Conservation (phyloP, 92 coral and sea anemone genomes). For the Palythoa heliodiscus region DNA sequence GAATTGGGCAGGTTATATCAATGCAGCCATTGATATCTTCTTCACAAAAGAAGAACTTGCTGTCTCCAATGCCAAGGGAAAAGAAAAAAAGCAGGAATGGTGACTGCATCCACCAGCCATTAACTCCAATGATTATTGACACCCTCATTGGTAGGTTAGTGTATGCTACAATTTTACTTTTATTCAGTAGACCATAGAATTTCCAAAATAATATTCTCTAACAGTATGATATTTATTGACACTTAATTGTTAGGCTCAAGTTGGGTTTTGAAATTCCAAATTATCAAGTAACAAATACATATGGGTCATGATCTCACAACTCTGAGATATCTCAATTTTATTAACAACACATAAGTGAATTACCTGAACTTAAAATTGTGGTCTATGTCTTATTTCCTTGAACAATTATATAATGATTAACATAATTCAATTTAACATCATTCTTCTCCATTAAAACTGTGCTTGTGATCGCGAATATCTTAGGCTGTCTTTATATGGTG, state of each 20-base stretch:
- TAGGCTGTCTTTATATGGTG: not conserved
- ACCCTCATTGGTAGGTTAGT: not conserved
- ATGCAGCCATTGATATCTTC: not conserved
- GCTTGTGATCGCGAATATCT: constrained; percentile 12
- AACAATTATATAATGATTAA: not conserved
- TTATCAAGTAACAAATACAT: not conserved
- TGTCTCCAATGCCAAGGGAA: not conserved
- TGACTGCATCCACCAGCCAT: constrained; percentile 23
- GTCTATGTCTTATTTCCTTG: not conserved
- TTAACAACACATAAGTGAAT: not conserved
- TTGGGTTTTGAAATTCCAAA: constrained; percentile 4
- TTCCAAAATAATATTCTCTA: not conserved
- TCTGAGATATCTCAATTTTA: constrained; percentile 17
- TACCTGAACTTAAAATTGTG: constrained; percentile 5
- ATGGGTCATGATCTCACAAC: constrained; percentile 23
- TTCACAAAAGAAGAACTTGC: not conserved
- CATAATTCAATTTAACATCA: constrained; percentile 1
- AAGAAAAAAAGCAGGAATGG: constrained; percentile 1
- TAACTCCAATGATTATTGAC: not conserved
- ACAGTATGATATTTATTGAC: not conserved
- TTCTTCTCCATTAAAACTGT: constrained; percentile 26
- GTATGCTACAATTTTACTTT: not conserved
- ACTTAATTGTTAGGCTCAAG: constrained; percentile 1
- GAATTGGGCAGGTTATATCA: not conserved
- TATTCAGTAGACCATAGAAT: constrained; percentile 5